Evolutionary conservation across 2,888 invertebrate species (phyloP), one percentile per base, ranked within the genome.

Genomic region (Synanthedon tipuliformis): DNA sequence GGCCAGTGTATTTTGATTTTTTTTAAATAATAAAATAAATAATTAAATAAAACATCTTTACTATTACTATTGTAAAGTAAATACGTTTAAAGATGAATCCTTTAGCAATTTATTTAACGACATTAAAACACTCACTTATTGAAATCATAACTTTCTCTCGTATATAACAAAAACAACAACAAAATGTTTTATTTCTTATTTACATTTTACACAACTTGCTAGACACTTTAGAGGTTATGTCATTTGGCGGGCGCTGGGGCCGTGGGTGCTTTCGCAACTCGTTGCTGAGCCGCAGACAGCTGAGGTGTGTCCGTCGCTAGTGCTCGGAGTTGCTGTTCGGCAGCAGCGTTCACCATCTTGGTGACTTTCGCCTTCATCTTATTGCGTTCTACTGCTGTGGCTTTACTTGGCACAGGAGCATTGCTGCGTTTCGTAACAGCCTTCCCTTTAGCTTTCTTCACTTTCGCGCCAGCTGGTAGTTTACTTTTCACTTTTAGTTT

Each of bases 331-430:
- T 93, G 92, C 59, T 91, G 76, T 70, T 93, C 93, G 51, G 91
- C 89, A 3, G 90, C 88, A 64, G 89, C 90, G 66, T 93, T 93
- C n/a, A 93, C 90, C 68, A 90, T 90, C 75, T 91, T 92, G 5
- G 91, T 89, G 12, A 93, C 90, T 53, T 88, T 88, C 58, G 89
- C 89, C 65, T 92, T 93, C 69, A 93, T 81, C 65, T 91, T 92
- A 60, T 89, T 89, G 1, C 88, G 74, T 66, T 91, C 90, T 52
- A 89, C 78, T 27, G 87, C 78, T 54, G 87, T 87, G 62, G 90
- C 89, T 65, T 92, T 93, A 41, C 91, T 89, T 54, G 89, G 88
- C 16, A 90, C 90, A 0, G 93, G 93, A 23, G 91, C 89, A 74
- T 92, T 92, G 55, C 80, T 87, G 58, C 92, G 81, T 66, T 90